Conservation (phyloP, 2,888 invertebrate genomes). For the Chymomyza procnemis region DNA sequence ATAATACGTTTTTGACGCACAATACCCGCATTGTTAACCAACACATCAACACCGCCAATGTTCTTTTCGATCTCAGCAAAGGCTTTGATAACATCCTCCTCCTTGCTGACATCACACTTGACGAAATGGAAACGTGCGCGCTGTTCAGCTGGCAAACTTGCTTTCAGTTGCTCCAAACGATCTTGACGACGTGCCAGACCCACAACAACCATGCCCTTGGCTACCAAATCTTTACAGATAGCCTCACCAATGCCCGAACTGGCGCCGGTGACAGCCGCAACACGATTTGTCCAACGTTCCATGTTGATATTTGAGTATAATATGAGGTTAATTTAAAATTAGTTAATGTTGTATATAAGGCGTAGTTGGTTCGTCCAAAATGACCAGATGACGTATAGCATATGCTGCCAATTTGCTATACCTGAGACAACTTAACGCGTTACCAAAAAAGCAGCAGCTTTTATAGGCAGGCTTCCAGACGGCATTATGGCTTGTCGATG, state of each 20-base stretch:
- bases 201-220: constrained; percentile 70
- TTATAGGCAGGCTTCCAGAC: no score
- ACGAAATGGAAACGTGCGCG: constrained; percentile 73
- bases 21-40: constrained; percentile 81
- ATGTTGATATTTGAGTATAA: constrained; percentile 14
- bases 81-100: constrained; percentile 80
- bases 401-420: no score
- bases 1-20: constrained; percentile 29
- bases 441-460: no score
- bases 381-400: no score
- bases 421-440: no score
- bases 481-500: no score
- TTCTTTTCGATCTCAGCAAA: constrained; percentile 79
- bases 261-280: constrained; percentile 64
- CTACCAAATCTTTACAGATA: constrained; percentile 43
- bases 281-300: constrained; percentile 60
- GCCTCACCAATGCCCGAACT: constrained; percentile 64
- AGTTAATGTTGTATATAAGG: no score
- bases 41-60: constrained; percentile 80
- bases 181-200: constrained; percentile 79
- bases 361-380: no score
- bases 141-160: constrained; percentile 46
- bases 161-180: constrained; percentile 69
- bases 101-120: constrained; percentile 80
- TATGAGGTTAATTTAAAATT: no score